A percentile compares a stretch with the other conserved stretches of the same genome.
Evolutionary conservation across 1,140 invertebrate genomes (phyloP).

Genomic region (Trinorchestia longiramus): DNA sequence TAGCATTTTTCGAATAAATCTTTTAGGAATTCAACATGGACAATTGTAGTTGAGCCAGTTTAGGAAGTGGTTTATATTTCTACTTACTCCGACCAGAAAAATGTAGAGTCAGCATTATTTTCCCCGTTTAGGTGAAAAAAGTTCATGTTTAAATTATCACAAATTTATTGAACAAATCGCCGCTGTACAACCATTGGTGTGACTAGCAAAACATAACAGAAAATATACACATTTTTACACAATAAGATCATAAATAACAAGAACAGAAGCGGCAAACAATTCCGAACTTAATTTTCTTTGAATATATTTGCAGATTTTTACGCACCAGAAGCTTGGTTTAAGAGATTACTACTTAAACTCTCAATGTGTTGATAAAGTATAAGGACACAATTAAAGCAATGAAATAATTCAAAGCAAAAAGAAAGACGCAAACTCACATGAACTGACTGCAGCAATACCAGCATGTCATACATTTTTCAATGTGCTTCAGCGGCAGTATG

Average conservation of each 20-base stretch:
- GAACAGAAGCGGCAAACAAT: not conserved
- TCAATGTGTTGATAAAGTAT: not conserved
- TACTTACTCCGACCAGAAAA: no score
- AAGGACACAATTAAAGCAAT: not conserved
- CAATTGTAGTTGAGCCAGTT: no score
- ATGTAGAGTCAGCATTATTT: not conserved
- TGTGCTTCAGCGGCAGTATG: not conserved
- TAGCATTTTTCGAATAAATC: no score
- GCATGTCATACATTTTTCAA: not conserved
- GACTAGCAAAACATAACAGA: slow-evolving; percentile 32
- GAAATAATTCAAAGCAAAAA: not conserved
- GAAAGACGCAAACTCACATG: not conserved
- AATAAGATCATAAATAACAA: not conserved
- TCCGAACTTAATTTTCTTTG: not conserved
- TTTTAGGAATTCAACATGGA: no score
- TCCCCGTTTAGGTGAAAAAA: not conserved
- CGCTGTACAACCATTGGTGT: slow-evolving; percentile 15
- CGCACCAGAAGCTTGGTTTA: not conserved
- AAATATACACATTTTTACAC: not conserved
- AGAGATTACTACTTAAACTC: not conserved
- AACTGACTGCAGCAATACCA: not conserved
- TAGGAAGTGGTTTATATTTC: no score
- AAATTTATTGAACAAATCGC: slow-evolving; percentile 36
- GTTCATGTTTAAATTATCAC: not conserved
- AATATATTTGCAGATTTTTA: not conserved